Conservation (phyloP, 2,888 invertebrate genomes). For the Plebejus melissa region DNA sequence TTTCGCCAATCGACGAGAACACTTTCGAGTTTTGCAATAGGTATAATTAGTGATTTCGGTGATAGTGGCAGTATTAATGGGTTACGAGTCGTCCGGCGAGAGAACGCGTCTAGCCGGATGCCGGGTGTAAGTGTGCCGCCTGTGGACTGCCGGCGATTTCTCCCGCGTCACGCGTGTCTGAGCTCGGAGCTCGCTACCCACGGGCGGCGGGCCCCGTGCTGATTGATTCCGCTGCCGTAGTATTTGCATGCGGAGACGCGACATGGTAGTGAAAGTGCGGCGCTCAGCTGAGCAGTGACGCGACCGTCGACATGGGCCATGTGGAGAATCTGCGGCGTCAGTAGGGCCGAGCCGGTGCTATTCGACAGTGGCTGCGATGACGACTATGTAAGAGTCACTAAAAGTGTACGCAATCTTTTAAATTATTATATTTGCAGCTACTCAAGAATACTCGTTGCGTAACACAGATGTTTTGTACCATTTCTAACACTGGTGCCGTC, state of each 20-base stretch:
- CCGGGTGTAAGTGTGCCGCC: constrained; percentile 60
- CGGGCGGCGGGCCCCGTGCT: constrained; percentile 52
- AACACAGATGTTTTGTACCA: no score
- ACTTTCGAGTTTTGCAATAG: constrained; percentile 20
- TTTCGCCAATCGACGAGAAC: constrained; percentile 21
- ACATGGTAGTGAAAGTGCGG: constrained; percentile 63
- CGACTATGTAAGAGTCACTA: constrained; percentile 65
- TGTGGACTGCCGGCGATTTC: constrained; percentile 55
- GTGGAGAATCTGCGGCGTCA: constrained; percentile 76
- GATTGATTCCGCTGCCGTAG: constrained; percentile 56
- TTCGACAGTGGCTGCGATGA: constrained; percentile 57
- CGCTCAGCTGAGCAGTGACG: constrained; percentile 63
- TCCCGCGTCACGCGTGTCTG: constrained; percentile 70
- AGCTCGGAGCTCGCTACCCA: constrained; percentile 50
- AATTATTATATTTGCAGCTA: neutral
- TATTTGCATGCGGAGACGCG: constrained; percentile 53
- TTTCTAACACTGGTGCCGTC: no score
- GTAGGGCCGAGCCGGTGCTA: constrained; percentile 68
- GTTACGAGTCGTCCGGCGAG: neutral
- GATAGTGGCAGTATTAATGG: constrained; percentile 8
- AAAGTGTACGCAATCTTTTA: neutral
- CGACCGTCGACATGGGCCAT: constrained; percentile 71
- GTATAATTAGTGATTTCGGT: constrained; percentile 14
- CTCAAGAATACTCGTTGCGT: constrained; percentile 21
- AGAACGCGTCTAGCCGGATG: constrained; percentile 54